These are phyloP conservation scores for Rhinogobio ventralis DNA, from an alignment of 2,797 vertebrate species.

Conservation along the genomic window DNA sequence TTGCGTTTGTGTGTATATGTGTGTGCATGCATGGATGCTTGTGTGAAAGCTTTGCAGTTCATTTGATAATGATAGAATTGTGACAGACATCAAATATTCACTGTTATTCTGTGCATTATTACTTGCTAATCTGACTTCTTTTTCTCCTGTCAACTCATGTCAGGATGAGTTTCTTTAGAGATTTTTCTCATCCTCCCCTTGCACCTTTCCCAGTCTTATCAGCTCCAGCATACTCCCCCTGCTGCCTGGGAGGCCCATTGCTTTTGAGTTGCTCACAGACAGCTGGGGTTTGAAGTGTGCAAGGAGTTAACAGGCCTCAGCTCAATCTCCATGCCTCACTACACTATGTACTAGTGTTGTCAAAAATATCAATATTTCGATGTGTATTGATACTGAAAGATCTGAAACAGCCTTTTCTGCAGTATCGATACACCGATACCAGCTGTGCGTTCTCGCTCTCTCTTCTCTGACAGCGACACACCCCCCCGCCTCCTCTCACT, in stretches of 20 bases:
- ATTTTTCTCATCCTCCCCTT: conserved; percentile 1
- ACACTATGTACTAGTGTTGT: neutral
- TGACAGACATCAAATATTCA: conserved; percentile 54
- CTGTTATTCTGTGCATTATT: conserved; percentile 33
- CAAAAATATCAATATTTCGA: neutral
- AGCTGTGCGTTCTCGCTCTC: no score
- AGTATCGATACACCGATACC: no score
- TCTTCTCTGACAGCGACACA: no score
- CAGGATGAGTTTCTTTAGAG: conserved; percentile 21
- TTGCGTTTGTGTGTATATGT: neutral
- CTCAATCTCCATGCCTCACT: conserved; percentile 7
- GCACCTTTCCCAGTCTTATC: neutral
- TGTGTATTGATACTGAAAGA: no score
- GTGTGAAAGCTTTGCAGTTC: conserved; percentile 16
- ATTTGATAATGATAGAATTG: conserved; percentile 44
- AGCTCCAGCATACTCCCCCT: conserved; percentile 10
- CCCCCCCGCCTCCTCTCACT: no score
- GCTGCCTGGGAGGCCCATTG: conserved; percentile 28
- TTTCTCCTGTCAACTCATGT: conserved; percentile 40
- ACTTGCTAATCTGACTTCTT: conserved; percentile 30
- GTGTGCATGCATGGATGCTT: conserved; percentile 21
- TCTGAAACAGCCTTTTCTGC: no score
- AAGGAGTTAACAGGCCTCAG: conserved; percentile 16
- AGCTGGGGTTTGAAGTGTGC: neutral
- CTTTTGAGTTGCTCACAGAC: conserved; percentile 14